Base-by-base conservation (phyloP, 2,888 invertebrate genomes). In the Aplocera efformata region DNA sequence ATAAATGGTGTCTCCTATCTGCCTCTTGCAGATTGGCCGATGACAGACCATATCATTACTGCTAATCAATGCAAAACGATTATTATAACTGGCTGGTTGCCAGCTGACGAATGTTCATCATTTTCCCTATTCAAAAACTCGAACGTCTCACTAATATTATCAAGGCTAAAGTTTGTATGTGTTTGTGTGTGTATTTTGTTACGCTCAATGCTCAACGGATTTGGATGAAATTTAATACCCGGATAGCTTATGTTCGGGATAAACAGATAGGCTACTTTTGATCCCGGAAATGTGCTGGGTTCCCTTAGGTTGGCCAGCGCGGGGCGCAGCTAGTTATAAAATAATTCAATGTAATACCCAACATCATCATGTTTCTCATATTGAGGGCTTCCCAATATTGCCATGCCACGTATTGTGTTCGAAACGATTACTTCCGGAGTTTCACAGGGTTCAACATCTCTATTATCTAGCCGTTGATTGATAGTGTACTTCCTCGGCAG, bases 401-500 rank as follows among this genome's bases (percentile, higher is more conserved):
- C 37, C 32, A 26, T 37, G 30, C 38, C 38, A 50, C 45, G 42
- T 48, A 47, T 48, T 47, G 42, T 47, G 45, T 52, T 51, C 53
- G 50, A 57, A 65, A 72, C 68, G 67, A 61, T 61, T 67, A 68
- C 65, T 75, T 80, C 82, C 79, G 76, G 67, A 60, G 58, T 62
- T 68, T 72, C 70, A 70, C 59, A 53, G 70, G 69, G 75, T 75
- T 79, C 76, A 77, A 76, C 74, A 73, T 78, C 73, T 73, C 73
- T 60, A 78, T 83, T 81, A 83, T 81, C 74, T 72, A 58, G 52
- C 60, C 53, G 67, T 71, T 82, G 83, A 84, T 84, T 82, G 83
- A 85, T 83, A 79, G 76, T 71, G 60, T 62, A 72, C 80, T 75
- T 84, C 82, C 79, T 79, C 63, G 53, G 58, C 52, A 57, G 53